phyloP scores from a whole-genome alignment of 2,113 vertebrate species.

The Gopherus evgoodei region DNA sequence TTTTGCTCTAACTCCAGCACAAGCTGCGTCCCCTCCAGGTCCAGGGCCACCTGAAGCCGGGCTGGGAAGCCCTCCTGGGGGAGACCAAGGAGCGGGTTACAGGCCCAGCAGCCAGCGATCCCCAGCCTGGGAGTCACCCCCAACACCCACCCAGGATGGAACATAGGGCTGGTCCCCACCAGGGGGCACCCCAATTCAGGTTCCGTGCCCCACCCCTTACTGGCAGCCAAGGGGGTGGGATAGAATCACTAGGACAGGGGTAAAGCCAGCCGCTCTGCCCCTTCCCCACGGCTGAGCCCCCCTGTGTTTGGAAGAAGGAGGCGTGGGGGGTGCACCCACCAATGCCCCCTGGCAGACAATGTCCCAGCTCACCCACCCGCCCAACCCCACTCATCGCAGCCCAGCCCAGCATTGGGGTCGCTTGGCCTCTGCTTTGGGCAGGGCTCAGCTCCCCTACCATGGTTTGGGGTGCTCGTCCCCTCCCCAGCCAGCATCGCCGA shows the following conservation, averaged over 20 bases:
- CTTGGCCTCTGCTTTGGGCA: too few relatives aligned
- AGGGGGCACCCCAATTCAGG: not conserved
- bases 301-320: too few relatives aligned
- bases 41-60: constrained; percentile 79
- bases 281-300: not conserved
- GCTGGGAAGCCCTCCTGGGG: constrained; percentile 77
- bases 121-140: not conserved
- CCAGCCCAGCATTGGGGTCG: too few relatives aligned
- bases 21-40: constrained; percentile 78
- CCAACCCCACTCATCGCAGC: too few relatives aligned
- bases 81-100: not conserved
- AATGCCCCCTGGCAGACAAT: too few relatives aligned
- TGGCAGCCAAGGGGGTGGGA: not conserved
- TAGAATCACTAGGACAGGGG: not conserved
- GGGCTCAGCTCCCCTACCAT: too few relatives aligned
- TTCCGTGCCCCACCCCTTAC: too few relatives aligned
- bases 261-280: not conserved
- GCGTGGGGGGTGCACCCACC: too few relatives aligned
- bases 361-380: too few relatives aligned
- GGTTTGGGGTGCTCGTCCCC: too few relatives aligned
- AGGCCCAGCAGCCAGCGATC: not conserved
- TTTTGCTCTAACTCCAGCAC: constrained; percentile 89
- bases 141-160: not conserved
- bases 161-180: too few relatives aligned
- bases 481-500: not conserved